Conservation (phyloP, 2,113 vertebrate species). For the Brachyhypopomus occidentalis region DNA sequence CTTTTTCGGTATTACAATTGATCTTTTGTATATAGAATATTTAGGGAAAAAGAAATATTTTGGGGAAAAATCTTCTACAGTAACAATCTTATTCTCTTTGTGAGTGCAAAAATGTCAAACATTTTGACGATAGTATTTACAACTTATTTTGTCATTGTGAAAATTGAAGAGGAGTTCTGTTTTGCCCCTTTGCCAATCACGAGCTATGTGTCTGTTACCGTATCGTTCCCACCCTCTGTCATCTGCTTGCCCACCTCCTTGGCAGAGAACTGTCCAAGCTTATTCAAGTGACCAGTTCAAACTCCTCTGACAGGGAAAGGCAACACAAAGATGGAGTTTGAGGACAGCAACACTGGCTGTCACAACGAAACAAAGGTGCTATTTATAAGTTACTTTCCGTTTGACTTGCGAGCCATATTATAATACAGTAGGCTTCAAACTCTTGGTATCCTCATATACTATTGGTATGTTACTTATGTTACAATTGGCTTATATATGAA, state of each 20-base stretch:
- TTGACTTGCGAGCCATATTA: neutral
- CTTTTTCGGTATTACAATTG: too few relatives aligned
- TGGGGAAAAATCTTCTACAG: too few relatives aligned
- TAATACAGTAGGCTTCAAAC: neutral
- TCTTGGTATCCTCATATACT: neutral
- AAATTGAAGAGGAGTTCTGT: neutral
- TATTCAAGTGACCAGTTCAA: slow-evolving; percentile 28
- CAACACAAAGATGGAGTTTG: neutral
- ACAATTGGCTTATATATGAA: too few relatives aligned
- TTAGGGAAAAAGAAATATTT: too few relatives aligned
- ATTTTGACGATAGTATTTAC: slow-evolving; percentile 8
- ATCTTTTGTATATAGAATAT: too few relatives aligned
- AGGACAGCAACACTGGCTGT: neutral
- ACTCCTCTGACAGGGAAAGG: slow-evolving; percentile 8
- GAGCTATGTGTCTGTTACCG: neutral
- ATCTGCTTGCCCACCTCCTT: slow-evolving; percentile 9
- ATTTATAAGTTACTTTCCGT: slow-evolving; percentile 11
- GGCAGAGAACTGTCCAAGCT: slow-evolving; percentile 8
- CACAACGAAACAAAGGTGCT: slow-evolving; percentile 8
- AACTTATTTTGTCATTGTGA: neutral
- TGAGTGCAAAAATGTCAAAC: neutral
- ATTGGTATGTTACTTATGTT: too few relatives aligned
- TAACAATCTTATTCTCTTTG: too few relatives aligned
- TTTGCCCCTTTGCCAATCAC: neutral
- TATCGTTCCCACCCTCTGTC: neutral